Percentiles rank a stretch among this genome's conserved stretches.
phyloP scores from a whole-genome alignment of 2,888 invertebrate species.

The Chymomyza amoena region DNA sequence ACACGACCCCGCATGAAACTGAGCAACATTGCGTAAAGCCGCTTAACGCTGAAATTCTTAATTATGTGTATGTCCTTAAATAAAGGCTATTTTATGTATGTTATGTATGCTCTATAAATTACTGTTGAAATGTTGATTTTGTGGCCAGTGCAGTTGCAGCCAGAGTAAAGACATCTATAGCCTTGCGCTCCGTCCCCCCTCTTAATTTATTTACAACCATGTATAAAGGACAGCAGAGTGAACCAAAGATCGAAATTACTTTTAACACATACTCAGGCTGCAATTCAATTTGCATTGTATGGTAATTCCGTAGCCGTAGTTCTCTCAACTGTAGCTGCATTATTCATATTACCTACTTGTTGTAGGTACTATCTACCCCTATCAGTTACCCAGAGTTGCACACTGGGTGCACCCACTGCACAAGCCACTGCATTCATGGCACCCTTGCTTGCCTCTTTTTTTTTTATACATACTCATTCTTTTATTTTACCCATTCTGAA shows the following conservation, averaged over 20 bases:
- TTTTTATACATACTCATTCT: constrained; percentile 2
- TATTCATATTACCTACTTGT: not conserved
- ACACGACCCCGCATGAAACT: not conserved
- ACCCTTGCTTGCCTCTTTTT: not conserved
- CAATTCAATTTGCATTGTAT: constrained; percentile 47
- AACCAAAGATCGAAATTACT: constrained; percentile 37
- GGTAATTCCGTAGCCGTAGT: not conserved
- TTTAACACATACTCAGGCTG: constrained; percentile 21
- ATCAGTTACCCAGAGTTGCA: not conserved
- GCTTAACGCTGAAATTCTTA: not conserved
- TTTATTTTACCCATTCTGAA: constrained; percentile 19
- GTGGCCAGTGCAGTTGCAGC: constrained; percentile 2
- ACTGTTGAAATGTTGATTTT: constrained; percentile 20
- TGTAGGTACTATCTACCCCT: not conserved
- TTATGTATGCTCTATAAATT: constrained; percentile 34
- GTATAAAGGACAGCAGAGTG: constrained; percentile 16
- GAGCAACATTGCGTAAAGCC: not conserved
- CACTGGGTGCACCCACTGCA: not conserved
- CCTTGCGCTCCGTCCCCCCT: not conserved
- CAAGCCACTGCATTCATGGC: not conserved
- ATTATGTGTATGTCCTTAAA: constrained; percentile 14
- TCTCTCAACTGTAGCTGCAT: not conserved
- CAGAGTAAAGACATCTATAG: not conserved
- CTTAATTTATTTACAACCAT: constrained; percentile 46
- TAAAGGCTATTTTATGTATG: constrained; percentile 37